Evolutionary conservation across 2,888 invertebrate species (phyloP).

Genomic region (Noctua janthe): DNA sequence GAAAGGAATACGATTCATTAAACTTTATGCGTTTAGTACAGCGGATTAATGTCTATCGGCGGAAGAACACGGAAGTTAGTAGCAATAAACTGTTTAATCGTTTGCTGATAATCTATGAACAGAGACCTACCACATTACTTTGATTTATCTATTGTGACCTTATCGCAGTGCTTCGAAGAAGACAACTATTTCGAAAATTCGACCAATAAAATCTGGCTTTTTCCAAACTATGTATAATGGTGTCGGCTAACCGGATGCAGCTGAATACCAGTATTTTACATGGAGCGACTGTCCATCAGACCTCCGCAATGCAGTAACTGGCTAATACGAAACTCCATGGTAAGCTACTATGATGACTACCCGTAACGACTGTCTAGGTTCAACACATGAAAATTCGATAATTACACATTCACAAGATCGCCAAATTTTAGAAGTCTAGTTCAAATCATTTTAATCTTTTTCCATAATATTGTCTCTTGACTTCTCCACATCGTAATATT

Average conservation of each 20-base stretch:
- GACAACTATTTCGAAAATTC: background rate
- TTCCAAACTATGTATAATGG: background rate
- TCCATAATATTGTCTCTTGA: background rate
- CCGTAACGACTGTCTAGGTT: background rate
- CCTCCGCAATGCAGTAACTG: background rate
- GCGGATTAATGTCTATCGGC: slow-evolving; percentile 23
- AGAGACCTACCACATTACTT: slow-evolving; percentile 7
- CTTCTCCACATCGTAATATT: background rate
- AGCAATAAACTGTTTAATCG: slow-evolving; percentile 30
- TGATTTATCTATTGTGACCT: background rate
- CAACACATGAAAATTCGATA: background rate
- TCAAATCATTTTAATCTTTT: background rate
- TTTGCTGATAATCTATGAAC: slow-evolving; percentile 23
- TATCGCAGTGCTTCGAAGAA: background rate
- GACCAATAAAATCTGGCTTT: background rate
- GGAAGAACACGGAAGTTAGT: slow-evolving; percentile 11
- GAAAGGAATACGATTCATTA: slow-evolving; percentile 29
- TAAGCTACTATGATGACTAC: background rate
- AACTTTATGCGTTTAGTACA: slow-evolving; percentile 33
- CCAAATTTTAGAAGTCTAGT: too few species aligned
- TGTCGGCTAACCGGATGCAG: background rate
- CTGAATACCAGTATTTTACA: background rate
- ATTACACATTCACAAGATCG: too few species aligned
- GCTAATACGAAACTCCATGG: background rate
- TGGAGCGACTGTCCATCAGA: too few species aligned